Percentiles rank a stretch among this genome's conserved stretches.
Evolutionary conservation across 2,888 invertebrate species (phyloP).

Genomic region (Netelia virgata): DNA sequence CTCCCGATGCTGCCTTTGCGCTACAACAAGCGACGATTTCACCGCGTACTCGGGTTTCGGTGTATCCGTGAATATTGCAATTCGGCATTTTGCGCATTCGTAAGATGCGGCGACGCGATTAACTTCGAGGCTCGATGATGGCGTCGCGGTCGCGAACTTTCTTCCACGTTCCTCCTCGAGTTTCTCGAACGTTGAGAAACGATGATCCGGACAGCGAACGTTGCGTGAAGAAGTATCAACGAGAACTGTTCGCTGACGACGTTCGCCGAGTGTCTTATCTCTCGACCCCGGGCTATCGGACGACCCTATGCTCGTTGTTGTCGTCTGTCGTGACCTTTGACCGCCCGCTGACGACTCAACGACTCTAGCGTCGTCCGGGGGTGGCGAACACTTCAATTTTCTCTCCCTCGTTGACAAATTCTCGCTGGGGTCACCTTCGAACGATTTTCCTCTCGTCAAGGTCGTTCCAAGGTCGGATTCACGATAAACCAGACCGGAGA

Average conservation of each 20-base stretch:
- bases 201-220: conserved; percentile 21
- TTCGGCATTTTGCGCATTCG: conserved; percentile 76
- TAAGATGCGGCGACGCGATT: conserved; percentile 27
- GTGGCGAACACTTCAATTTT: conserved; percentile 76
- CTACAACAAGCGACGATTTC: conserved; percentile 9
- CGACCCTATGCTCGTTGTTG: conserved; percentile 38
- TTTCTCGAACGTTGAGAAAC: conserved; percentile 66
- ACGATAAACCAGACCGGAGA: neutral
- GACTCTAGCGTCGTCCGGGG: conserved; percentile 70
- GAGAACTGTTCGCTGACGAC: neutral
- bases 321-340: conserved; percentile 30
- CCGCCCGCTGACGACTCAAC: neutral
- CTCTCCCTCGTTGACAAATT: conserved; percentile 1
- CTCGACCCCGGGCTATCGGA: conserved; percentile 67
- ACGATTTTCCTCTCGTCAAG: conserved; percentile 17
- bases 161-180: conserved; percentile 19
- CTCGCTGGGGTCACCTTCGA: conserved; percentile 38
- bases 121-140: conserved; percentile 11
- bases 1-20: conserved; percentile 21
- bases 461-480: neutral
- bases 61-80: conserved; percentile 74
- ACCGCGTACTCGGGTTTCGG: conserved; percentile 56
- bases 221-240: neutral
- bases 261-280: conserved; percentile 61
- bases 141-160: conserved; percentile 58